Conservation (phyloP, 2,888 invertebrate species). For the Acrobasis suavella region DNA sequence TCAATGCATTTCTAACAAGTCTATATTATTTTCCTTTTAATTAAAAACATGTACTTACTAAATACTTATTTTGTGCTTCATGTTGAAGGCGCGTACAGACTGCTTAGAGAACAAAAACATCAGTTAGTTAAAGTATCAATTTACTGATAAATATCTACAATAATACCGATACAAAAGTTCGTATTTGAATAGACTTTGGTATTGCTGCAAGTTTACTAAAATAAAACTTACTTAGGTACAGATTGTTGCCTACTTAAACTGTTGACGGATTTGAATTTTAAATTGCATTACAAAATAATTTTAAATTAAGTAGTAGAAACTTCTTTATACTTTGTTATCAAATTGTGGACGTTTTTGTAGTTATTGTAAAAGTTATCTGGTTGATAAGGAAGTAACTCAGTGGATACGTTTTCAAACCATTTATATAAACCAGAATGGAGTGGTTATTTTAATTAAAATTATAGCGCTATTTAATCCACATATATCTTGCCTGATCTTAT, state of each 20-base stretch:
- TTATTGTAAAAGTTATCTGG: background rate
- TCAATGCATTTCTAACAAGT: too few species aligned
- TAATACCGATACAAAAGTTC: slow-evolving; percentile 59
- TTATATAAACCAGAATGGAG: too few species aligned
- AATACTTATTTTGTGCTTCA: too few species aligned
- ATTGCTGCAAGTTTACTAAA: slow-evolving; percentile 15
- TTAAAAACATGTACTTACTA: too few species aligned
- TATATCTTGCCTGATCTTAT: too few species aligned
- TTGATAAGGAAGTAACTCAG: background rate
- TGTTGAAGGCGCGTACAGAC: too few species aligned
- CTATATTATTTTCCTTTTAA: too few species aligned
- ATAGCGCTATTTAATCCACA: too few species aligned
- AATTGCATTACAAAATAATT: background rate
- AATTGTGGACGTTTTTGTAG: slow-evolving; percentile 2
- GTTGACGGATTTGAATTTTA: background rate
- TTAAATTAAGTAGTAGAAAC: background rate
- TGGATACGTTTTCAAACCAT: too few species aligned
- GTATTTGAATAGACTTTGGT: slow-evolving; percentile 35
- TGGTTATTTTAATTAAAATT: too few species aligned
- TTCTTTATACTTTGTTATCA: background rate
- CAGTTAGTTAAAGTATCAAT: slow-evolving; percentile 63
- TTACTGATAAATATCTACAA: slow-evolving; percentile 52
- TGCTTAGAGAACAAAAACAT: slow-evolving; percentile 31
- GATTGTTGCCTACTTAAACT: background rate
- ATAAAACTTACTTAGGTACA: background rate